These are phyloP conservation scores for Laticauda colubrina DNA, from an alignment of 2,113 vertebrate species.

Conservation along the genomic window DNA sequence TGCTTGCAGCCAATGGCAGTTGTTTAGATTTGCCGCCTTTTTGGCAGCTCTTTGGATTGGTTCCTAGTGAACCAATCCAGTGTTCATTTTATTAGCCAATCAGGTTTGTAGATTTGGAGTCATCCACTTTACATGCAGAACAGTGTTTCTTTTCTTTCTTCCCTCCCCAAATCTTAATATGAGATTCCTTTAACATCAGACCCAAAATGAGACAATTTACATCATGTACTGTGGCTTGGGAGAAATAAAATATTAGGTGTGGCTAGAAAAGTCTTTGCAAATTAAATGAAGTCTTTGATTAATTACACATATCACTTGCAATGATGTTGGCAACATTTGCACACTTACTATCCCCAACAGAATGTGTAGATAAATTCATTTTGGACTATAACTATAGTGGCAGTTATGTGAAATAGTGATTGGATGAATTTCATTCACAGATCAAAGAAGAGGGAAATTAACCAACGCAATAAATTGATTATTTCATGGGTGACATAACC, in stretches of 20 bases:
- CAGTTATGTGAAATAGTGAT: slow-evolving; percentile 77
- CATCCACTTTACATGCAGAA: too few relatives aligned
- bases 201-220: slow-evolving; percentile 55
- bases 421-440: slow-evolving; percentile 82
- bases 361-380: slow-evolving; percentile 63
- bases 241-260: slow-evolving; percentile 38
- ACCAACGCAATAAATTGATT: slow-evolving; percentile 86
- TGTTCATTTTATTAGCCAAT: too few relatives aligned
- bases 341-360: slow-evolving; percentile 41
- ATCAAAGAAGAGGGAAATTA: slow-evolving; percentile 83
- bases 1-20: too few relatives aligned
- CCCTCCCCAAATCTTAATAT: background rate
- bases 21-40: too few relatives aligned
- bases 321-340: slow-evolving; percentile 47
- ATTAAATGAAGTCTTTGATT: slow-evolving; percentile 9
- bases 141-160: slow-evolving; percentile 49
- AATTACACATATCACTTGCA: slow-evolving; percentile 20
- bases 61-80: too few relatives aligned
- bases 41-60: too few relatives aligned
- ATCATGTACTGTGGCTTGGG: slow-evolving; percentile 41
- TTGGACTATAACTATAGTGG: slow-evolving; percentile 64
- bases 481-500: slow-evolving; percentile 85
- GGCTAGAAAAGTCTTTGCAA: slow-evolving; percentile 13
- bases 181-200: slow-evolving; percentile 48
- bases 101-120: too few relatives aligned